These are phyloP conservation scores for Dryococelus australis DNA, from an alignment of 2,888 invertebrate genomes.

Conservation along the genomic window DNA sequence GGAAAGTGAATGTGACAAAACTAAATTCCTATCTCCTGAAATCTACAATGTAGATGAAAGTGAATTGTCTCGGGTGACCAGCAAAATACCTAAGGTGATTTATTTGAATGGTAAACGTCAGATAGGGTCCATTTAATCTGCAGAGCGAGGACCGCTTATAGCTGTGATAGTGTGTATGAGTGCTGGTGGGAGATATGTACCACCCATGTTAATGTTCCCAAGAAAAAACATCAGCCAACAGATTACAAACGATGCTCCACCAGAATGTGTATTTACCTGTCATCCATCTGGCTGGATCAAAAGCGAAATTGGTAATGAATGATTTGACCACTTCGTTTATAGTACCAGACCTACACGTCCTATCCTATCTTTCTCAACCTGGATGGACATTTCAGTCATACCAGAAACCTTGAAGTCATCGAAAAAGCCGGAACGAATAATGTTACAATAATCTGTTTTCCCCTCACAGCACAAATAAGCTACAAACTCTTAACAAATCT, in stretches of 20 bases:
- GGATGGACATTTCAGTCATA: slow-evolving; percentile 11
- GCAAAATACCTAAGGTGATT: background rate
- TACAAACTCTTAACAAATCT: background rate
- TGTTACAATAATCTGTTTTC: background rate
- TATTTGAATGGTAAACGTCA: background rate
- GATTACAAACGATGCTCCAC: background rate
- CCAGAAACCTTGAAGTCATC: background rate
- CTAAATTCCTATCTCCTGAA: background rate
- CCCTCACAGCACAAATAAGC: background rate
- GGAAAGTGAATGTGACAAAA: background rate
- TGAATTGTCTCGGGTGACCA: background rate
- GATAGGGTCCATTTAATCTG: background rate
- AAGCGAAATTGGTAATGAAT: background rate
- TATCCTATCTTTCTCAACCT: background rate
- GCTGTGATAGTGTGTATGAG: background rate
- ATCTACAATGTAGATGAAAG: slow-evolving; percentile 12
- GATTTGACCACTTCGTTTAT: background rate
- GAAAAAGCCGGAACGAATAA: background rate
- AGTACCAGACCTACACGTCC: background rate
- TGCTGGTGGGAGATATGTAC: background rate
- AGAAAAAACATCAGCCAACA: background rate
- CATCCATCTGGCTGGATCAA: background rate
- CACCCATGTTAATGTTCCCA: too few species aligned
- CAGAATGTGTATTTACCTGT: background rate
- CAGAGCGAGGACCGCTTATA: background rate